Evolutionary conservation across 30 jellyfish, hydroid and myxozoan species (phyloP).

Genomic region (Mastigias papua): DNA sequence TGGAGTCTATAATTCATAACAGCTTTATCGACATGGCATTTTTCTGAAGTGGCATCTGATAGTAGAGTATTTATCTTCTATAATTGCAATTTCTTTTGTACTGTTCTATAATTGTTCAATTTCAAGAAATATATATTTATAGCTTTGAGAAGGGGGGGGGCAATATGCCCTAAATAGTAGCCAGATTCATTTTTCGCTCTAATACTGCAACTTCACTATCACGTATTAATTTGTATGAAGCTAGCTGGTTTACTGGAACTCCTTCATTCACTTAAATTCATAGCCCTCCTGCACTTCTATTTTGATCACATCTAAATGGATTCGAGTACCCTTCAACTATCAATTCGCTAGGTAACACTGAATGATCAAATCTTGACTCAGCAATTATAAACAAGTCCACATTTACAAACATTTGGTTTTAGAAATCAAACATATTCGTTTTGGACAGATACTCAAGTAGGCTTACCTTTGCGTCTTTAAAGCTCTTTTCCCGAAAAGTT

Average conservation of each 20-base stretch:
- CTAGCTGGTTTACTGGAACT: constrained; percentile 10
- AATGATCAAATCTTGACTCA: background rate
- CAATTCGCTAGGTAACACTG: background rate
- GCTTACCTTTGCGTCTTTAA: background rate
- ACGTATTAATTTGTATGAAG: background rate
- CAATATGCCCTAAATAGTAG: background rate
- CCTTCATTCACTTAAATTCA: constrained; percentile 23
- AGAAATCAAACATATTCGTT: background rate
- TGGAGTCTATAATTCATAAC: too few species aligned
- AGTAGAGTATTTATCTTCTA: too few species aligned
- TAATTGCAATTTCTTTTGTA: too few species aligned
- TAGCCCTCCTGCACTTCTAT: constrained; percentile 37
- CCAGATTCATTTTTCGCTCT: background rate
- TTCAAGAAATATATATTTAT: constrained; percentile 2
- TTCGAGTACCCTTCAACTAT: constrained; percentile 37
- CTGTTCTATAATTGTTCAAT: constrained; percentile 17
- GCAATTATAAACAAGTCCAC: background rate
- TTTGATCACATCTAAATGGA: constrained; percentile 43
- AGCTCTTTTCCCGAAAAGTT: background rate
- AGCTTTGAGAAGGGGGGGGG: constrained; percentile 32
- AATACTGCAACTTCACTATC: background rate
- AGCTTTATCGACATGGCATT: too few species aligned
- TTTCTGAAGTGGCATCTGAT: too few species aligned
- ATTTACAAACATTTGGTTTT: background rate
- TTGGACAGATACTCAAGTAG: background rate